Conservation (phyloP, 2,113 vertebrate species). For the Thamnophis sirtalis region DNA sequence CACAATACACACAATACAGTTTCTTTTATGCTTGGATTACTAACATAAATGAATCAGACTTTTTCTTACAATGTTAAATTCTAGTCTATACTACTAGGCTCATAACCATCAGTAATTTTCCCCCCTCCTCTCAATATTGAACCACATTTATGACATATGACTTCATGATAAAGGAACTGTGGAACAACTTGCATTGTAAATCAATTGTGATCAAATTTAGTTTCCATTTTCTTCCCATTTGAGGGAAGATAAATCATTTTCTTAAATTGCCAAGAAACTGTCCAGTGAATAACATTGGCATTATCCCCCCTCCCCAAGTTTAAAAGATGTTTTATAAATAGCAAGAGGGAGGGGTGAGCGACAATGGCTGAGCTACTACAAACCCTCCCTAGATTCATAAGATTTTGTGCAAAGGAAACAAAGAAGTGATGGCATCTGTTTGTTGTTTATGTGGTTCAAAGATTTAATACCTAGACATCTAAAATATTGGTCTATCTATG, state of each 20-base stretch:
- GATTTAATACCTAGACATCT: background rate
- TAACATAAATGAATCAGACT: background rate
- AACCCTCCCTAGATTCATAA: background rate
- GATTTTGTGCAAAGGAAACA: background rate
- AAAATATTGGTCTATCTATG: background rate
- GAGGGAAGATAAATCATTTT: conserved; percentile 9
- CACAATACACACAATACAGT: background rate
- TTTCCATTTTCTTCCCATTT: conserved; percentile 5
- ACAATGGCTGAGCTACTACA: background rate
- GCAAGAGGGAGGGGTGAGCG: background rate
- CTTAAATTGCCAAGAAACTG: conserved; percentile 6
- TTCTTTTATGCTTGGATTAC: background rate
- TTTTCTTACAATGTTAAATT: background rate
- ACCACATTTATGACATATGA: background rate
- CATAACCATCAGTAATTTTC: background rate
- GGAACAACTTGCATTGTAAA: conserved; percentile 4
- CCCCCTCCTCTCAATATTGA: background rate
- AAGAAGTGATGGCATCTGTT: background rate
- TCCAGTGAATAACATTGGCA: background rate
- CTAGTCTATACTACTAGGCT: background rate
- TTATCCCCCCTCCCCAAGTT: background rate
- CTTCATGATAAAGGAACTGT: background rate
- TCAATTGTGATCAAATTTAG: conserved; percentile 19
- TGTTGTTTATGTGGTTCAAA: background rate
- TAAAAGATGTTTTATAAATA: background rate